These are phyloP conservation scores for Cygnus buccinator DNA, from an alignment of 2,113 vertebrate genomes.

Conservation along the genomic window DNA sequence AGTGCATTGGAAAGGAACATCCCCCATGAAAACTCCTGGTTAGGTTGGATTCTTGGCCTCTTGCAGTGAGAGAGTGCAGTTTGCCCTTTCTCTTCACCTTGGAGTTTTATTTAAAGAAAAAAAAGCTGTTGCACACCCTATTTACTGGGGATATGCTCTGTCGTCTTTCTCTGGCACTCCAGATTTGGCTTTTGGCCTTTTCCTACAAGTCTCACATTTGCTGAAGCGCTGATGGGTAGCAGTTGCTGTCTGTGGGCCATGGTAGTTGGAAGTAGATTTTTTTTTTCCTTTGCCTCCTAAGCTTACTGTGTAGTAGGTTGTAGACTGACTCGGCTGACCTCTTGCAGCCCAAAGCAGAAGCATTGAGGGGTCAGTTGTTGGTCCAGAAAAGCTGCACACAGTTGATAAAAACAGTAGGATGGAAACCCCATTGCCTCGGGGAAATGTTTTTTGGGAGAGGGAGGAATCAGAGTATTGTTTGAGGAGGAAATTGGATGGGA, in stretches of 20 bases:
- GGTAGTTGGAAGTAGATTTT: not conserved
- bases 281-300: not conserved
- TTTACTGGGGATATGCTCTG: not conserved
- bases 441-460: not conserved
- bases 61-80: not conserved
- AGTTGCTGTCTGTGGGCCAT: not conserved
- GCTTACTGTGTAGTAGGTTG: fast-evolving
- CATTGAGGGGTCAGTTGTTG: not conserved
- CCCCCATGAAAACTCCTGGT: not conserved
- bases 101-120: not conserved
- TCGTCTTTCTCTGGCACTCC: not conserved
- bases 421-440: not conserved
- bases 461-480: not conserved
- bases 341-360: not conserved
- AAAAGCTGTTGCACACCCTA: not conserved
- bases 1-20: not conserved
- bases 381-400: not conserved
- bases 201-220: not conserved
- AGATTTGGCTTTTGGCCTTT: not conserved
- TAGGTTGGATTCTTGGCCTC: not conserved
- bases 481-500: not conserved
- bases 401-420: not conserved
- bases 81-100: not conserved
- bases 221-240: not conserved
- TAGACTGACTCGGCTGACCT: not conserved